Percentiles rank a stretch among this genome's conserved stretches.
Conservation (phyloP, 2,888 invertebrate genomes). For the Boloria selene region DNA sequence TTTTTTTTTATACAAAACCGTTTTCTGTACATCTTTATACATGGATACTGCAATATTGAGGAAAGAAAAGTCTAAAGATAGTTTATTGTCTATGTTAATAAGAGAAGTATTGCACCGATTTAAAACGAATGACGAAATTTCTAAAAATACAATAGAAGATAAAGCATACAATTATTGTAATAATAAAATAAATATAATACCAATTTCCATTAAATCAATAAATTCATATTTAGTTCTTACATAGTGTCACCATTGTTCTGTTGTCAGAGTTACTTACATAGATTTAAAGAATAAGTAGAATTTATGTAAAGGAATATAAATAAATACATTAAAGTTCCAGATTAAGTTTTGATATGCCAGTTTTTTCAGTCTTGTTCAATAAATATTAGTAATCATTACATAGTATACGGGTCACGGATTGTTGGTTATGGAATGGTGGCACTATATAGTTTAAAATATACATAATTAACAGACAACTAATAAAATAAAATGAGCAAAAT, state of each 20-base stretch:
- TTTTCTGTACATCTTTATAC: constrained; percentile 33
- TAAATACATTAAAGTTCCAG: neutral
- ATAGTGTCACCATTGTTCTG: constrained; percentile 16
- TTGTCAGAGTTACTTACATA: neutral
- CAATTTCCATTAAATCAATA: constrained; percentile 23
- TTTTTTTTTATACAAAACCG: constrained; percentile 21
- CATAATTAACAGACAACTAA: neutral
- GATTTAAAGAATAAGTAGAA: neutral
- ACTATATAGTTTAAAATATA: too few species aligned
- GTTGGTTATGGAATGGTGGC: too few species aligned
- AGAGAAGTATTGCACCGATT: constrained; percentile 29
- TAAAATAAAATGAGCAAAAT: neutral
- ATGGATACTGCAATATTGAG: constrained; percentile 21
- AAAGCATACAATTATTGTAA: constrained; percentile 11
- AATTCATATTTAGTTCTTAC: constrained; percentile 10
- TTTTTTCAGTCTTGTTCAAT: too few species aligned
- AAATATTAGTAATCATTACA: too few species aligned
- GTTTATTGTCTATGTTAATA: constrained; percentile 32
- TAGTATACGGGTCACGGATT: too few species aligned
- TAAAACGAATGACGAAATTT: neutral
- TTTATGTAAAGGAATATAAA: neutral
- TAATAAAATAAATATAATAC: constrained; percentile 38
- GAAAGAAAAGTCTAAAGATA: constrained; percentile 11
- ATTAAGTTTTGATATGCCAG: too few species aligned
- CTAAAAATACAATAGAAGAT: constrained; percentile 5